These are phyloP conservation scores for Ceramica pisi DNA, from an alignment of 2,888 invertebrate genomes.

Conservation along the genomic window DNA sequence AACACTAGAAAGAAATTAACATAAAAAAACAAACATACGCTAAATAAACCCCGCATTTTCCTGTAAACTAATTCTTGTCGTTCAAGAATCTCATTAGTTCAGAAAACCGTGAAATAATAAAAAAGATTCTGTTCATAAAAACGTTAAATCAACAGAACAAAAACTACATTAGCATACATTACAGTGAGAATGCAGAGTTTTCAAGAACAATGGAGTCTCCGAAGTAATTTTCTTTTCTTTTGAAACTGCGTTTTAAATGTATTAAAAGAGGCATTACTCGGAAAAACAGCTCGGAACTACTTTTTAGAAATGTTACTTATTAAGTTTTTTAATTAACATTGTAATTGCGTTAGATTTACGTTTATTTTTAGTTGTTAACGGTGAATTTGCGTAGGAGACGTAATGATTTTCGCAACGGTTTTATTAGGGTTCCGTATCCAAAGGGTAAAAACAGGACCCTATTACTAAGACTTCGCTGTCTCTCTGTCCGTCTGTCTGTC, in stretches of 20 bases:
- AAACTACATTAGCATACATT: constrained; percentile 67
- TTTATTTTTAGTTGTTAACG: constrained; percentile 7
- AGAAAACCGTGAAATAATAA: constrained; percentile 69
- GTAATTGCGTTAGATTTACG: constrained; percentile 21
- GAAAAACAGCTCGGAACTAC: constrained; percentile 26
- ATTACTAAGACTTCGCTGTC: too few relatives aligned
- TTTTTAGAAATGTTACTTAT: constrained; percentile 23
- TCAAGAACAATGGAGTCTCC: constrained; percentile 62
- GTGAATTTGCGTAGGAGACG: neutral
- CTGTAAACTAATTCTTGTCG: constrained; percentile 46
- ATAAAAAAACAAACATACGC: constrained; percentile 10
- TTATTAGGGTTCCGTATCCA: too few relatives aligned
- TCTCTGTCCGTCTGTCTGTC: too few relatives aligned
- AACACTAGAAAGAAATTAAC: neutral
- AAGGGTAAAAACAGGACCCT: too few relatives aligned
- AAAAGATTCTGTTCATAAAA: constrained; percentile 67
- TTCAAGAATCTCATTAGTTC: constrained; percentile 68
- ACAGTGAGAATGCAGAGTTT: constrained; percentile 58
- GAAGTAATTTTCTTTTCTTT: constrained; percentile 60
- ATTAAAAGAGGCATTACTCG: constrained; percentile 57
- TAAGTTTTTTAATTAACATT: constrained; percentile 39
- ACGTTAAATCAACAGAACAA: constrained; percentile 68
- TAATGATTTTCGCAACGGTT: too few relatives aligned
- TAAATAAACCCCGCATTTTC: constrained; percentile 11
- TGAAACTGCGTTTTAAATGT: constrained; percentile 62